Percentiles rank a stretch among this genome's conserved stretches.
Conservation (phyloP, 2,113 vertebrate species). For the Rhizomys pruinosus region DNA sequence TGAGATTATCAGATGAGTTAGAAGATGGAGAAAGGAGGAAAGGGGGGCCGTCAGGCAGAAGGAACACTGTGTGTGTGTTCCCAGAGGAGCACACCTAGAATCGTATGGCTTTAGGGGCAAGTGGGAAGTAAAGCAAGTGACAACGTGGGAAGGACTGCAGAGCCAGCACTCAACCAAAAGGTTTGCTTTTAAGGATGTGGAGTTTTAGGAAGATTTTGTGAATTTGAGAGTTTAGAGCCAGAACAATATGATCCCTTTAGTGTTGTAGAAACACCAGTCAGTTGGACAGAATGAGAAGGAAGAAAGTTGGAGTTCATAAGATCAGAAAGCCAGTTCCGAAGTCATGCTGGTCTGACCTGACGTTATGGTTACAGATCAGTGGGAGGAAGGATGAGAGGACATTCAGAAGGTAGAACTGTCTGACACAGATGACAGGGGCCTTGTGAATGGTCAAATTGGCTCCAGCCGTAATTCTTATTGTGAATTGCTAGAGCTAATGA, state of each 20-base stretch:
- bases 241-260: background rate
- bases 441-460: rapidly evolving
- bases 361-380: background rate
- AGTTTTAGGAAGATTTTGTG: background rate
- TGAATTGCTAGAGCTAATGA: background rate
- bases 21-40: background rate
- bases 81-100: background rate
- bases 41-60: background rate
- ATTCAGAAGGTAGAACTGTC: background rate
- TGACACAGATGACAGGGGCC: background rate
- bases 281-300: background rate
- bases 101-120: background rate
- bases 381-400: background rate
- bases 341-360: background rate
- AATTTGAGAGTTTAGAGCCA: background rate
- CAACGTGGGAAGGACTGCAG: background rate
- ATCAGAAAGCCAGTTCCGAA: background rate
- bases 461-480: background rate
- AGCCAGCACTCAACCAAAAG: background rate
- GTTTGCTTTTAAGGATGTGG: background rate
- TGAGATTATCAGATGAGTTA: background rate
- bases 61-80: background rate
- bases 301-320: background rate
- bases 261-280: background rate
- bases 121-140: background rate